These are phyloP conservation scores for Galaxea fascicularis DNA, from an alignment of 92 coral and sea anemone genomes.

Conservation along the genomic window DNA sequence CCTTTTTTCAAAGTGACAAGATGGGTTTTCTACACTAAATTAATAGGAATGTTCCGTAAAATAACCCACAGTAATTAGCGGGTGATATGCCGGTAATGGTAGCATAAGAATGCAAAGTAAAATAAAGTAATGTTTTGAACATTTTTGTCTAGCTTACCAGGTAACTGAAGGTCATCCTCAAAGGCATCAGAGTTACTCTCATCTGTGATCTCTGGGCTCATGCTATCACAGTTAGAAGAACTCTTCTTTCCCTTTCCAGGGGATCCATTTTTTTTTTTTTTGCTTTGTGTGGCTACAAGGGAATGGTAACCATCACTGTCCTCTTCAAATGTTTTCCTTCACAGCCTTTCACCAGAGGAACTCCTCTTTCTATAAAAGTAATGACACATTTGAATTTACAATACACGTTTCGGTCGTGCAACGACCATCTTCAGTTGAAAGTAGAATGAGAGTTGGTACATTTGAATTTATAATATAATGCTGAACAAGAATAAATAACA, in stretches of 20 bases:
- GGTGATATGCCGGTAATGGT: slow-evolving; percentile 6
- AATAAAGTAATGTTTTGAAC: not conserved
- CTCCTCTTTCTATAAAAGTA: too few relatives aligned
- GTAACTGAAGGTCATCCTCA: slow-evolving; percentile 12
- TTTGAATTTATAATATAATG: too few relatives aligned
- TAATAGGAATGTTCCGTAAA: not conserved
- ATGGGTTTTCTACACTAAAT: not conserved
- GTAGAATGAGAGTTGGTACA: too few relatives aligned
- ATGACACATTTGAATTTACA: too few relatives aligned
- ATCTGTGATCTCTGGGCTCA: slow-evolving; percentile 3
- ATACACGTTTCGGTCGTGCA: too few relatives aligned
- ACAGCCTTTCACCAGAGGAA: too few relatives aligned
- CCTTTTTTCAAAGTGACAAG: not conserved
- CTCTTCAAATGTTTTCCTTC: not conserved
- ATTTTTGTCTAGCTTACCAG: slow-evolving; percentile 18
- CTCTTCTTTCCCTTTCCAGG: not conserved
- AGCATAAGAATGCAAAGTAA: not conserved
- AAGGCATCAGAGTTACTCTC: slow-evolving; percentile 13
- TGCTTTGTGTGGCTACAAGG: not conserved
- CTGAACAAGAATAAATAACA: too few relatives aligned
- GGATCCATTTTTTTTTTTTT: not conserved
- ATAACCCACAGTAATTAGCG: slow-evolving; percentile 20
- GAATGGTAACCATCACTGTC: not conserved
- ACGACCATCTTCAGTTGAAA: too few relatives aligned
- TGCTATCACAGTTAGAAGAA: not conserved